Conservation (phyloP, 2,888 invertebrate species). For the Cyaniris semiargus region DNA sequence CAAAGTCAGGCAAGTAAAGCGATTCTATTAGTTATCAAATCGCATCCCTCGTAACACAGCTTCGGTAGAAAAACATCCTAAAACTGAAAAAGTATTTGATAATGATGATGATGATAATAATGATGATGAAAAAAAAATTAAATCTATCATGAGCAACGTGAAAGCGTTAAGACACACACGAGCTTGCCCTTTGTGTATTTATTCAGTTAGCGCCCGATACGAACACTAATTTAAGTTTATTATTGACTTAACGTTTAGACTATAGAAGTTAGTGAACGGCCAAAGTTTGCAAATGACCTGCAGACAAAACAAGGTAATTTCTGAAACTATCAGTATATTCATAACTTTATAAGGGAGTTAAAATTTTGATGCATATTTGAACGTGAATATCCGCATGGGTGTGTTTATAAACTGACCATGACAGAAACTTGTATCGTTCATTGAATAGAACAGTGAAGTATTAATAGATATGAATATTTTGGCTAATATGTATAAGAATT, state of each 20-base stretch:
- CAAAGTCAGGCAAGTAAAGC: too few species aligned
- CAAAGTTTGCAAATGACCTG: constrained; percentile 1
- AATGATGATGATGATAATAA: not conserved
- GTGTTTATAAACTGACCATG: not conserved
- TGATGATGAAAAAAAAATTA: not conserved
- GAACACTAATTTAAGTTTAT: constrained; percentile 11
- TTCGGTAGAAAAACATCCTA: too few species aligned
- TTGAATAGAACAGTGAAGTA: too few species aligned
- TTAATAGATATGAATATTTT: too few species aligned
- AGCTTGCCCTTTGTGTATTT: not conserved
- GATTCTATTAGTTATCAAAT: too few species aligned
- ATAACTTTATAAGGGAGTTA: not conserved
- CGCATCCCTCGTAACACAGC: too few species aligned
- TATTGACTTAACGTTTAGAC: constrained; percentile 15
- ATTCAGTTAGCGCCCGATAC: not conserved
- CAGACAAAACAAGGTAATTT: constrained; percentile 12
- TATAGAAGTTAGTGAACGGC: not conserved
- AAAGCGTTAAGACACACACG: not conserved
- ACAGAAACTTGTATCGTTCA: not conserved
- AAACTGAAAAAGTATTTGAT: too few species aligned
- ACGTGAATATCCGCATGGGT: not conserved
- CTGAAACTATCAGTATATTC: not conserved
- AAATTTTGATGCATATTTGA: not conserved
- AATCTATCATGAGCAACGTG: not conserved
- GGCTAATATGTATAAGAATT: too few species aligned